phyloP scores from a whole-genome alignment of 2,888 invertebrate genomes.

The Griposia aprilina region DNA sequence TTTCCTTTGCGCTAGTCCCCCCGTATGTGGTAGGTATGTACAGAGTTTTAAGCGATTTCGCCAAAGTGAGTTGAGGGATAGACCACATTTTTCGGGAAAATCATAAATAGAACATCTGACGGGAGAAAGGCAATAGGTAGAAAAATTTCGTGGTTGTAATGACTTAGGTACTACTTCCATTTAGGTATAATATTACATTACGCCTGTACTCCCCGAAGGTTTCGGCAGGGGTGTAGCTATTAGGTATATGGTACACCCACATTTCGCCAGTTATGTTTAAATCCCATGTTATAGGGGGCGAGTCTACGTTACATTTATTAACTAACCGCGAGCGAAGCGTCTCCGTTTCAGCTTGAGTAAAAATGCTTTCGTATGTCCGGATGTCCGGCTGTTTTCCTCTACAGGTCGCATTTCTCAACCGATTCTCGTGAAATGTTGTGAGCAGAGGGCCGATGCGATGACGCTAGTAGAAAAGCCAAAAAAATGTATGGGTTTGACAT shows the following conservation, averaged over 20 bases:
- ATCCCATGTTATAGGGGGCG: background rate
- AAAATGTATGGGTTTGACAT: too few relatives aligned
- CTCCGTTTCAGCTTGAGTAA: too few relatives aligned
- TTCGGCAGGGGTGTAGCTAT: too few relatives aligned
- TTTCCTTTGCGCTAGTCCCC: conserved; percentile 36
- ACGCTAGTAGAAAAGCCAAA: too few relatives aligned
- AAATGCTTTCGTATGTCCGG: too few relatives aligned
- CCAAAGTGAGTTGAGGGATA: conserved; percentile 6
- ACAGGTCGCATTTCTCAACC: too few relatives aligned
- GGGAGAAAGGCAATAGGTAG: background rate
- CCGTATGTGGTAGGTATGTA: conserved; percentile 5
- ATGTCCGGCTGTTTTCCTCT: too few relatives aligned
- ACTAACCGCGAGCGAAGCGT: too few relatives aligned
- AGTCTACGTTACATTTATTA: background rate
- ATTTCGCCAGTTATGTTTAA: background rate
- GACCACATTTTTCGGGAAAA: background rate
- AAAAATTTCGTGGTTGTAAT: background rate
- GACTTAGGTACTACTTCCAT: background rate
- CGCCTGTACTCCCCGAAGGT: background rate
- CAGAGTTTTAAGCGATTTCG: conserved; percentile 4
- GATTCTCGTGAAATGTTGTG: too few relatives aligned
- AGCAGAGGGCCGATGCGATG: too few relatives aligned
- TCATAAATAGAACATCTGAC: background rate
- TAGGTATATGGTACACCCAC: background rate
- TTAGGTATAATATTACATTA: background rate